Evolutionary conservation across 2,888 invertebrate genomes (phyloP), one percentile per base, ranked within the genome.

Genomic region (Drosophila birchii): DNA sequence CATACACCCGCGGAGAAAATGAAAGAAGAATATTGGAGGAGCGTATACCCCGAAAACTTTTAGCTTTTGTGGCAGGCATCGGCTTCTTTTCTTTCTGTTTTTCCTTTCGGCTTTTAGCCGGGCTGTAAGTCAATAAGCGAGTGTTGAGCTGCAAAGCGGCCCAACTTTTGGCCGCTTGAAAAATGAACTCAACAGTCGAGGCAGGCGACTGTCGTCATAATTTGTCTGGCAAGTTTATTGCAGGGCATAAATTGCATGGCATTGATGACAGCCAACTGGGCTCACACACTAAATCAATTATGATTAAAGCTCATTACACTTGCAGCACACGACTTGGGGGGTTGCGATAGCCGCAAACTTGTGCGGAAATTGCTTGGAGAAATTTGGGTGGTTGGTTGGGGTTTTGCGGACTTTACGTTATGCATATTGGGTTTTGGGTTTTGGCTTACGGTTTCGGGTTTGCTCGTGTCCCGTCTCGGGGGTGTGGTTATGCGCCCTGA

Each of bases 251-350:
- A 84, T 83, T 74, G 84, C 62, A 41, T 51, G 73, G 57, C 86
- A 76, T 57, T 75, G 83, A 79, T 78, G 83, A 76, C 84, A 78
- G 69, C 23, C 43, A 54, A 57, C 39, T 7, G 41, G 62, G 45
- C 53, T 57, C 70, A 59, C 75, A 72, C 72, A 75, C 74, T 87
- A 87, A 86, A 86, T 86, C 85, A 87, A 87, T 87, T 86, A 85
- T 87, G 82, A 85, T 86, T 86, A 87, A 87, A 85, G 87, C 87
- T 87, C 80, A 87, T 88, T 84, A 81, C 75, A 76, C 62, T 78
- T 80, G 75, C 80, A 79, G 60, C 76, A 76, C 79, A 82, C 76
- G 72, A 83, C 75, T 73, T 76, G 75, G 75, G 64, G 64, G 71
- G 63, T 41, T 66, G 64, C 62, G 59, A 56, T 39, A 41, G 70